Evolutionary conservation across 2,888 invertebrate genomes (phyloP), one percentile per base, ranked within the genome.

Genomic region (Cryptus viduatorius): DNA sequence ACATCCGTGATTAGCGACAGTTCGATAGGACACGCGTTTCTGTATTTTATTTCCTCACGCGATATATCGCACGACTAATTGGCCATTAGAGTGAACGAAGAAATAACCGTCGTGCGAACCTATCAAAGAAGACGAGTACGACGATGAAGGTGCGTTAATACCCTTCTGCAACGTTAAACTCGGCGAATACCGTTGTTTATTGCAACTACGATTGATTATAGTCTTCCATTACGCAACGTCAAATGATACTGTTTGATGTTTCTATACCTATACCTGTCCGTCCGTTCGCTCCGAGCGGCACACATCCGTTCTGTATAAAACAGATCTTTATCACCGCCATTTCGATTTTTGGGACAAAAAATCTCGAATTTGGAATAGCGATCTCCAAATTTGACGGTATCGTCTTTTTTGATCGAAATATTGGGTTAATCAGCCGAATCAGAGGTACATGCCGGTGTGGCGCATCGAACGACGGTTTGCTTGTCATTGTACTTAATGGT

Each of bases 31-130:
- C n/a, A 50, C 59, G 16, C 29, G 42, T 29, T 53, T 71, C 31
- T 31, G 19, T 50, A 67, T 72, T 77, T 77, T 56, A 71, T 71
- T 78, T 48, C 46, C 19, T 56, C 61, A 73, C 37, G 68, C 65
- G 56, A 69, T 48, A 71, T 42, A 61, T 56, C 16, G 29, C 19
- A 37, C 46, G 65, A 76, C 79, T 75, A 83, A 83, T 83, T 83
- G 83, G 69, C 75, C 83, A 76, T 83, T 79, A 69, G 71, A 83
- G 75, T 56, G 69, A 31, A 12, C 48, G 59, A 48, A 44, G 19
- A 68, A 65, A 56, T 67, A 59, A 53, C 50, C 65, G 71, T 4
- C 61, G 44, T 12, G 73, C 16, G 44, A 14, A 50, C 37, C 71
- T 48, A n/a, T 53, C 50, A 24, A 67, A 3, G 31, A 59, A 19